Conservation (phyloP, 2,113 vertebrate species). For the Oxygymnocypris stewartii region DNA sequence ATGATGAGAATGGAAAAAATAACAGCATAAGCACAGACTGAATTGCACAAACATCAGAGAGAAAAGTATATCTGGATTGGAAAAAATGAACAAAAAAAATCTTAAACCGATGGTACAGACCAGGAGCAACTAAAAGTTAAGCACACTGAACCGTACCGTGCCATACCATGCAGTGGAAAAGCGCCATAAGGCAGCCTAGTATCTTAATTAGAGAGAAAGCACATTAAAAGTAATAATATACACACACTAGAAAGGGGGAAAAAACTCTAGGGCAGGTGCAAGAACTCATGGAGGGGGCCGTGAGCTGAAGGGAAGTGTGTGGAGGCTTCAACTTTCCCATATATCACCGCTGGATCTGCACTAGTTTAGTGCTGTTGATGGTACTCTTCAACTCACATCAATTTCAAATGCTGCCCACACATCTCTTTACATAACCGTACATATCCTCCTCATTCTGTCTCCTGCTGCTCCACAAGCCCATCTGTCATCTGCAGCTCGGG, state of each 20-base stretch:
- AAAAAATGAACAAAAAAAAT: neutral
- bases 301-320: conserved; percentile 13
- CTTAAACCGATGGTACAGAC: conserved; percentile 23
- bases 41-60: conserved; percentile 6
- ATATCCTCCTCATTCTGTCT: conserved; percentile 41
- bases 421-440: conserved; percentile 41
- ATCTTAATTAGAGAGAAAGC: conserved; percentile 33
- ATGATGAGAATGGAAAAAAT: conserved; percentile 25
- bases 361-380: conserved; percentile 16
- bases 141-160: too few species aligned
- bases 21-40: neutral
- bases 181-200: neutral
- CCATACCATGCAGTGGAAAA: too few species aligned
- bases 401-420: conserved; percentile 45
- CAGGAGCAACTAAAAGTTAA: neutral
- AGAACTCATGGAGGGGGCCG: neutral
- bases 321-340: conserved; percentile 7
- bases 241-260: neutral
- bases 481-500: conserved; percentile 50
- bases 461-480: conserved; percentile 59
- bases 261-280: neutral
- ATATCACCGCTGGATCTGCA: conserved; percentile 26
- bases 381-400: conserved; percentile 32
- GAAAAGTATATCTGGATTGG: conserved; percentile 2
- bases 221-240: conserved; percentile 7